phyloP scores from a whole-genome alignment of 2,113 vertebrate genomes.

The Corythoichthys intestinalis region DNA sequence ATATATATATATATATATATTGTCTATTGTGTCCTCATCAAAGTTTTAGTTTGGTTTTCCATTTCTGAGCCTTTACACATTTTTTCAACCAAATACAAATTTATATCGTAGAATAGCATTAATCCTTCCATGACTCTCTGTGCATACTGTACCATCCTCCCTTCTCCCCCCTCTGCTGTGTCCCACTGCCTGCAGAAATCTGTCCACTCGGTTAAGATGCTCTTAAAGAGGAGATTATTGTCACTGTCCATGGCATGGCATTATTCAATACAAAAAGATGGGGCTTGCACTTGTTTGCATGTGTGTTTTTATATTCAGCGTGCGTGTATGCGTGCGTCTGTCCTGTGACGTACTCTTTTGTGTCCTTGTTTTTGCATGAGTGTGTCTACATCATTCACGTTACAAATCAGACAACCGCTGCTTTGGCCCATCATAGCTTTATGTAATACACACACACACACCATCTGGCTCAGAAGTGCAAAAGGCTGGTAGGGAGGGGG shows the following conservation, averaged over 20 bases:
- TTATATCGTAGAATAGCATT: constrained; percentile 40
- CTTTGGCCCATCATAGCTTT: constrained; percentile 32
- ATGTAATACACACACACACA: constrained; percentile 39
- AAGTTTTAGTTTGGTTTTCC: constrained; percentile 12
- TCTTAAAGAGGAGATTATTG: constrained; percentile 69
- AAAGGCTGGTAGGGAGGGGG: not conserved
- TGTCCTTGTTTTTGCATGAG: constrained; percentile 38
- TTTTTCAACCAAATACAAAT: constrained; percentile 14
- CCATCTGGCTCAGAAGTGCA: constrained; percentile 56
- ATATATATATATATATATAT: not conserved
- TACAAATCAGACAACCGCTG: constrained; percentile 33
- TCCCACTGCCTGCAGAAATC: constrained; percentile 67
- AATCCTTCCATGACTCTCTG: constrained; percentile 51
- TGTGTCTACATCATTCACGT: constrained; percentile 41
- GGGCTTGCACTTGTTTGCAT: constrained; percentile 2
- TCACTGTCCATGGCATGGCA: constrained; percentile 50
- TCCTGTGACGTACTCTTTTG: constrained; percentile 20
- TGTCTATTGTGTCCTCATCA: constrained; percentile 7
- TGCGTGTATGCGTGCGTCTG: constrained; percentile 7
- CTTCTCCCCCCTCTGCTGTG: constrained; percentile 24
- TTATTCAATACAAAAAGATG: constrained; percentile 55
- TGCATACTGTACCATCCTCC: constrained; percentile 48
- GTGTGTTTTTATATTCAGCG: not conserved
- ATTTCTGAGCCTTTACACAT: not conserved
- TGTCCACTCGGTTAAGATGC: constrained; percentile 67